A percentile compares a stretch with the other conserved stretches of the same genome.
Evolutionary conservation across 2,797 vertebrate species (phyloP).

Genomic region (Sebastiscus tertius): DNA sequence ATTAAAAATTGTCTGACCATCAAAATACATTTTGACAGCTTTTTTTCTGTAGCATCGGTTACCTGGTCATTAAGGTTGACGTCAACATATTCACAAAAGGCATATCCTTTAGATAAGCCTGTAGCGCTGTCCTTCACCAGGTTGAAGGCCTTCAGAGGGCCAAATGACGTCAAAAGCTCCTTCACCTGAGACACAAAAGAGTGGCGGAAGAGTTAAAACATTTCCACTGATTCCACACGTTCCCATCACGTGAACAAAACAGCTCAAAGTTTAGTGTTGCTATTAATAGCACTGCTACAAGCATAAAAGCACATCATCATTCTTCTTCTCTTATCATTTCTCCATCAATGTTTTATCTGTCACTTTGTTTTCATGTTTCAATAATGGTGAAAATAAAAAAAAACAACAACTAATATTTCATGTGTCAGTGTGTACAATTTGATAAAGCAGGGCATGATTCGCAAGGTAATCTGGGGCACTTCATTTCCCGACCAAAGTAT

Average conservation of each 20-base stretch:
- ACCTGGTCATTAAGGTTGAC: conserved; percentile 96
- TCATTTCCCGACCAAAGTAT: neutral
- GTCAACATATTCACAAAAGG: conserved; percentile 96
- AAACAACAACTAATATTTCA: no score
- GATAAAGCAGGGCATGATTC: neutral
- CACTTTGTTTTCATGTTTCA: neutral
- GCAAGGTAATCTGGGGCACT: neutral
- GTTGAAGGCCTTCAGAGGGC: conserved; percentile 94
- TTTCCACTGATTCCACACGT: neutral
- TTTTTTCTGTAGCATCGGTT: conserved; percentile 9
- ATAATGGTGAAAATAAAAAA: neutral
- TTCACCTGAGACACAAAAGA: conserved; percentile 84
- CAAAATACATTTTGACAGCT: neutral
- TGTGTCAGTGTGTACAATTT: neutral
- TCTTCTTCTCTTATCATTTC: neutral
- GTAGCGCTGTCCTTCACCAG: conserved; percentile 96
- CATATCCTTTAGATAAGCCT: conserved; percentile 94
- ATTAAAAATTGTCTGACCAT: neutral
- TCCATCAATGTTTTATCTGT: neutral
- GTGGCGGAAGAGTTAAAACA: neutral
- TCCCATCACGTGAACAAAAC: neutral
- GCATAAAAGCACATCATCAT: neutral
- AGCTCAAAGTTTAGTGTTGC: neutral
- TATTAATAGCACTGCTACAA: neutral
- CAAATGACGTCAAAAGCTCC: conserved; percentile 93